These are phyloP conservation scores for Scaptomyza flava DNA, from an alignment of 2,888 invertebrate species.

Conservation along the genomic window DNA sequence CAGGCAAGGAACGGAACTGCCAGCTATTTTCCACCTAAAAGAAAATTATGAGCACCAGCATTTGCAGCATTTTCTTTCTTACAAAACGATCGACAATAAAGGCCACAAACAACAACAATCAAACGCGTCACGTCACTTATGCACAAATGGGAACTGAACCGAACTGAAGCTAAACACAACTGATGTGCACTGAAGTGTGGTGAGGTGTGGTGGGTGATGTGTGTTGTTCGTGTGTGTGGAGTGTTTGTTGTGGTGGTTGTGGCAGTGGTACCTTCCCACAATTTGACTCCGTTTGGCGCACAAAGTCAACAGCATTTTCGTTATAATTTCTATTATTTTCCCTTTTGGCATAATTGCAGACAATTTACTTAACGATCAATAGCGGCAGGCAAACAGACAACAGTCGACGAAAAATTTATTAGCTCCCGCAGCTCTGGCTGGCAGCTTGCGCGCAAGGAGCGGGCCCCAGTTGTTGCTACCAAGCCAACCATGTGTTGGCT, in stretches of 20 bases:
- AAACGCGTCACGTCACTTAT: constrained; percentile 50
- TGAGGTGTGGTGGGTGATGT: constrained; percentile 15
- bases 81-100: constrained; percentile 52
- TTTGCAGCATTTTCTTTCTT: constrained; percentile 61
- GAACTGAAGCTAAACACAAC: constrained; percentile 18
- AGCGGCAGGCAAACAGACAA: constrained; percentile 64
- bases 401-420: constrained; percentile 72
- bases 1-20: constrained; percentile 53
- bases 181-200: constrained; percentile 22
- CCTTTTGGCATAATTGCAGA: constrained; percentile 82
- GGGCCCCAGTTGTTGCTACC: constrained; percentile 18
- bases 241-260: constrained; percentile 12
- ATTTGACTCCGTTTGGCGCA: constrained; percentile 45
- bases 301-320: constrained; percentile 75
- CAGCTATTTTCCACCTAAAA: constrained; percentile 76
- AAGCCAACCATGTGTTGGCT: constrained; percentile 64
- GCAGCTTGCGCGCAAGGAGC: constrained; percentile 25
- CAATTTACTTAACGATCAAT: constrained; percentile 82
- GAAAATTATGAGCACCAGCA: constrained; percentile 78
- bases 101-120: constrained; percentile 22
- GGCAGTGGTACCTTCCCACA: constrained; percentile 60
- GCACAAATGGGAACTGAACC: constrained; percentile 54
- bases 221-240: constrained; percentile 2
- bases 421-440: constrained; percentile 74
- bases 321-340: constrained; percentile 82